Base-by-base conservation (phyloP, 2,888 invertebrate species). In the Ptychoptera contaminata region DNA sequence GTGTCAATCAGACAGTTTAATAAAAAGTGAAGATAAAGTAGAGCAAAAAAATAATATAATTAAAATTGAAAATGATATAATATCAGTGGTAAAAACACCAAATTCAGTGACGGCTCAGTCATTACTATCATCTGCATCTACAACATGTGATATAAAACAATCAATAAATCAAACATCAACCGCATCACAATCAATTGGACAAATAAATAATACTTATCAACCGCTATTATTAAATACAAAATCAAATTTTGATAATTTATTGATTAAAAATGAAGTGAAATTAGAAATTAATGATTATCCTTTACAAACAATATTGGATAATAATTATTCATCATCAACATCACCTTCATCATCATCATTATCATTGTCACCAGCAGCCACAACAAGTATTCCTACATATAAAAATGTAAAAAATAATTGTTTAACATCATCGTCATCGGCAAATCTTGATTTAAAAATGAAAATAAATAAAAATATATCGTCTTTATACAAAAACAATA, bases 371-470 rank as follows among this genome's bases (percentile, higher is more conserved):
- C 16, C 12, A 42, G 8, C 37, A 11, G 8, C 16, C n/a, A 23
- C 29, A 16, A 8, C 29, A 29, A 39, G 12, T 40, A 39, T 39
- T 23, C 35, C 10, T 11, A 32, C 38, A 29, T 35, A 7, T 41
- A 31, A 14, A 34, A 9, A 16, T 37, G 37, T 16, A 16, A 37
- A 63, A 62, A 52, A 49, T 52, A 4, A 63, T 61, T 37, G 57
- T 56, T 2, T 43, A 44, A 2, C 56, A 61, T 37, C 46, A 40
- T 16, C 39, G 40, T 8, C 49, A 47, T 31, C 42, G 44, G 8
- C 42, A 5, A 50, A 42, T 39, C 34, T 44, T 35, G 8, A 38
- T 3, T 48, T 43, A 16, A 50, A 48, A 45, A 38, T 23, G 23
- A 23, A 23, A 23, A 23, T 23, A 23, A 23, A 23, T 23, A 23